Percentiles rank a stretch among this genome's conserved stretches.
Evolutionary conservation across 2,113 vertebrate genomes (phyloP).

Genomic region (Lipophrys pholis): DNA sequence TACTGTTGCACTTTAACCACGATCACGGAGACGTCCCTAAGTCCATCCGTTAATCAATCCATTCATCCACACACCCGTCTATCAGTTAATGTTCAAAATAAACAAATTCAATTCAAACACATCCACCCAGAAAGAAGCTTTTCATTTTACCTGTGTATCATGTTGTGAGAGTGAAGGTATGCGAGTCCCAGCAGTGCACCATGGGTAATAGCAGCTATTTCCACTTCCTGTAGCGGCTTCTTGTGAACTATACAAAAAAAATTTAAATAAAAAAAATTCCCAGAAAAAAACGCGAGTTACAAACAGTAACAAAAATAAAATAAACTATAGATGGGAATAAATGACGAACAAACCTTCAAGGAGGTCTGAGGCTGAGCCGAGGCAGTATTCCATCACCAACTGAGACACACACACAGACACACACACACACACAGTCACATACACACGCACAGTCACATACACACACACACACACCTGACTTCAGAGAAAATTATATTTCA

Average conservation of each 20-base stretch:
- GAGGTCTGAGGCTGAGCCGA: conserved; percentile 88
- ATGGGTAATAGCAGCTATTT: conserved; percentile 94
- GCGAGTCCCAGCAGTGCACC: conserved; percentile 92
- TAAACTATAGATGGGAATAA: rapidly evolving
- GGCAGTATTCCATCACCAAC: conserved; percentile 91
- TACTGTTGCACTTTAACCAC: too few species aligned
- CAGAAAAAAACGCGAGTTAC: too few species aligned
- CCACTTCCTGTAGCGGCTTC: conserved; percentile 93
- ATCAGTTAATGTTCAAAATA: too few species aligned
- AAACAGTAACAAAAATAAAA: conserved; percentile 5
- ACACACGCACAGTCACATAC: too few species aligned
- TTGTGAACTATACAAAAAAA: conserved; percentile 88
- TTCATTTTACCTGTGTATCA: conserved; percentile 96
- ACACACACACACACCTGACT: too few species aligned
- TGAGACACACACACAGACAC: conserved; percentile 42
- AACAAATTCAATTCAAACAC: too few species aligned
- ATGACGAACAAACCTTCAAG: conserved; percentile 62
- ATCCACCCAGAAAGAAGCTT: too few species aligned
- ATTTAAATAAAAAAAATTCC: neutral
- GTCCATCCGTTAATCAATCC: too few species aligned
- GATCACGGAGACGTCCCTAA: too few species aligned
- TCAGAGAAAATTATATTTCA: too few species aligned
- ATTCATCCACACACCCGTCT: too few species aligned
- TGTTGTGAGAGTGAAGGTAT: conserved; percentile 94
- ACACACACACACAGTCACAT: too few species aligned